phyloP scores from a whole-genome alignment of 37 sponge, comb jelly and placozoan genomes.

The Theonella swinhoei region DNA sequence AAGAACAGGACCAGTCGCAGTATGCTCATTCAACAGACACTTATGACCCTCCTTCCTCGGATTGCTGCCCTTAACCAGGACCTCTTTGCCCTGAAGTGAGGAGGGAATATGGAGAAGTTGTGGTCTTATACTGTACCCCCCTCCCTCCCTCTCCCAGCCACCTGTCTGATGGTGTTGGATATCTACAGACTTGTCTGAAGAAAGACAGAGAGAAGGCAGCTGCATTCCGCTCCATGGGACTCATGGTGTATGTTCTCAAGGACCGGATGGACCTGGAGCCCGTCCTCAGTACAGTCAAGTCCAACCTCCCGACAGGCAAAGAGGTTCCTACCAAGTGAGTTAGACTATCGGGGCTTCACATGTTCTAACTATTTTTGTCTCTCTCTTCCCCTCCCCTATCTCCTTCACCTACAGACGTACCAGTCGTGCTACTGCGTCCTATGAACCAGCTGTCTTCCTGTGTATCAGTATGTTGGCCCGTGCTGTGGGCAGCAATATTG shows the following conservation, averaged over 20 bases:
- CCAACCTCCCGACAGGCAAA: constrained; percentile 44
- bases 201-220: constrained; percentile 73
- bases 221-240: constrained; percentile 84
- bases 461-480: constrained; percentile 89
- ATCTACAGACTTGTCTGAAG: constrained; percentile 64
- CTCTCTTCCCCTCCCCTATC: neutral
- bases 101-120: neutral
- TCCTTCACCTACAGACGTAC: constrained; percentile 12
- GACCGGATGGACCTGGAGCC: constrained; percentile 72
- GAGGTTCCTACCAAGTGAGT: constrained; percentile 40
- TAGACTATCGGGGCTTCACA: neutral
- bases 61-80: constrained; percentile 83
- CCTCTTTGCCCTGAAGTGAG: constrained; percentile 67
- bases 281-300: constrained; percentile 34
- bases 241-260: constrained; percentile 80
- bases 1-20: constrained; percentile 64
- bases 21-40: constrained; percentile 74
- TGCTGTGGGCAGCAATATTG: constrained; percentile 60
- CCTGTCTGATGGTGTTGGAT: constrained; percentile 66
- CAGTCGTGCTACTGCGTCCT: constrained; percentile 1
- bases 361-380: neutral
- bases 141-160: constrained; percentile 39
- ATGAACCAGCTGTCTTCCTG: constrained; percentile 75
- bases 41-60: constrained; percentile 76
- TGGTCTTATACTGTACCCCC: neutral